phyloP scores from a whole-genome alignment of 23 tunicate genomes.

The Styela plicata region DNA sequence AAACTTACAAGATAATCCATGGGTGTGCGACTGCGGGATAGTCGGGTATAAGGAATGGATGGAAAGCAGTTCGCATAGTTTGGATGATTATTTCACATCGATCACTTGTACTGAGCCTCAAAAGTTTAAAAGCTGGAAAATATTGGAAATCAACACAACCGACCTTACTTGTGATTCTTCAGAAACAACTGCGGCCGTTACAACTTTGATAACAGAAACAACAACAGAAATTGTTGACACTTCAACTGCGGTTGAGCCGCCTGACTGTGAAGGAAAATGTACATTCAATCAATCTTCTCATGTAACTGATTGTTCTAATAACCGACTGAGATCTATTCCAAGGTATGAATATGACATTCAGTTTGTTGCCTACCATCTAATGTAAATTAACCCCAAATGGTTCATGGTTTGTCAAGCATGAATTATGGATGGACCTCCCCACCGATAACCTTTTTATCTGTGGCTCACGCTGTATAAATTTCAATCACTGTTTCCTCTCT shows the following conservation, averaged over 20 bases:
- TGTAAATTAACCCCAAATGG: too few species aligned
- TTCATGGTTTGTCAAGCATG: too few species aligned
- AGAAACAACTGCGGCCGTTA: not conserved
- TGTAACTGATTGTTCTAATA: not conserved
- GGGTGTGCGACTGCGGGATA: conserved; percentile 25
- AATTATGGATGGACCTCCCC: too few species aligned
- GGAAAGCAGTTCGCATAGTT: not conserved
- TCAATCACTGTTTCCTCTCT: too few species aligned
- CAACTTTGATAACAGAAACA: not conserved
- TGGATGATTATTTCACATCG: not conserved
- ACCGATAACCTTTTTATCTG: too few species aligned
- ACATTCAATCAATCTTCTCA: not conserved
- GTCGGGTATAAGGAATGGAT: conserved; percentile 12
- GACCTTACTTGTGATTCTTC: not conserved
- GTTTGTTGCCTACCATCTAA: too few species aligned
- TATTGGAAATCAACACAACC: not conserved
- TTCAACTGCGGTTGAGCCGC: too few species aligned
- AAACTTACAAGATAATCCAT: conserved; percentile 19
- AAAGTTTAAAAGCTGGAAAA: conserved; percentile 8
- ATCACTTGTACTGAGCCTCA: conserved; percentile 24
- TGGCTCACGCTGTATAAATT: too few species aligned
- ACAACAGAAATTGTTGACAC: not conserved
- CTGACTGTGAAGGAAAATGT: not conserved
- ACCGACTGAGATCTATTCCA: not conserved
- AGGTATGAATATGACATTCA: not conserved